Evolutionary conservation across 37 sponge, comb jelly and placozoan genomes (phyloP), one percentile per base, ranked within the genome.

Genomic region (Bolinopsis microptera): DNA sequence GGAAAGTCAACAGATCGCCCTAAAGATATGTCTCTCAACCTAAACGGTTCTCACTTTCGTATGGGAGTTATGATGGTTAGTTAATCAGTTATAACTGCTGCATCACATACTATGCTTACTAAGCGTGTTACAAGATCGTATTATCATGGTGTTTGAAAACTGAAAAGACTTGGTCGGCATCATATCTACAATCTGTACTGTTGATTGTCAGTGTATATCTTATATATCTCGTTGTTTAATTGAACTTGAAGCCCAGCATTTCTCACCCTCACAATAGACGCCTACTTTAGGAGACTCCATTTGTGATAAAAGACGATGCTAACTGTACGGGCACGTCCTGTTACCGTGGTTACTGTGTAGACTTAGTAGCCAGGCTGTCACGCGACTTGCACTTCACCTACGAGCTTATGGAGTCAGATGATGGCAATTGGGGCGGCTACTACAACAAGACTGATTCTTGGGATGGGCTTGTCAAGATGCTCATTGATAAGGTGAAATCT

Each of bases 31-130:
- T n/a, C 75, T 72, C 75, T 30, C 2, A 72, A 28, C 18, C 75
- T 72, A 2, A 72, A 72, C 31, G 75, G 75, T 8, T 72, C 75
- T 2, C 75, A 72, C 26, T 28, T 72, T 21, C 26, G 26, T 8
- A n/a, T 72, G 26, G 75, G 75, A n/a, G 31, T 72, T n/a, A 72
- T 72, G 75, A 72, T 72, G 75, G 75, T 72, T 13, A 67, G 68
- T 22, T 22, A 13, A 67, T 22, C 21, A 67, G n/a, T n/a, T n/a
- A n/a, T n/a, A n/a, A n/a, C n/a, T n/a, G n/a, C n/a, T n/a, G n/a
- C n/a, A n/a, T n/a, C n/a, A n/a, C n/a, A n/a, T n/a, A n/a, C n/a
- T n/a, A n/a, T n/a, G n/a, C n/a, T n/a, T n/a, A n/a, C n/a, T n/a
- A n/a, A n/a, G n/a, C n/a, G n/a, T n/a, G n/a, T n/a, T n/a, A n/a